Base-by-base conservation (phyloP, 2,888 invertebrate genomes). In the Lasioglossum leucozonium region DNA sequence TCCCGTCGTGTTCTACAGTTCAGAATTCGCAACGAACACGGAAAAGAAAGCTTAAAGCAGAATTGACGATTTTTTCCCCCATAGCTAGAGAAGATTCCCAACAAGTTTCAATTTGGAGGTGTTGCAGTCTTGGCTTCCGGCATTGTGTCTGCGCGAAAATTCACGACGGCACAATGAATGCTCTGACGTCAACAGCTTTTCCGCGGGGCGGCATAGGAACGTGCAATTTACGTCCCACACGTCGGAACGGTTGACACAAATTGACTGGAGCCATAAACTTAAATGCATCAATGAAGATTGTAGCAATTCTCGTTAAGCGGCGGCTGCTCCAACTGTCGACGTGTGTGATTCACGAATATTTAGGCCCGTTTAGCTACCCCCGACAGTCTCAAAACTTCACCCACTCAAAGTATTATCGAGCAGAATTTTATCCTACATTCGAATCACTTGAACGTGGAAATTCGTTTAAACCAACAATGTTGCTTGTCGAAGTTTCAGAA, bases 161-260 rank as follows among this genome's bases (percentile, higher is more conserved):
- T 72, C 71, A 22, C 8, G 47, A n/a, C 37, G n/a, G n/a, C n/a
- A n/a, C 47, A 47, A 40, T 72, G 40, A 62, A 65, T n/a, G 5
- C 40, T 16, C 11, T 72, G 81, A 77, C 72, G 81, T 81, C 65
- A 65, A 77, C 30, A n/a, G 47, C 34, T 72, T 81, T 72, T 62
- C 77, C 62, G 37, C 6, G 40, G 47, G n/a, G 16, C 34, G 16
- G 58, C 2, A 18, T 5, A n/a, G 30, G 47, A 51, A 77, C n/a
- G 30, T 42, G 72, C 30, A 77, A 77, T 81, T 81, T 71, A 77
- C 81, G 81, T 72, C 65, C 77, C 77, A 77, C 77, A 42, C 72
- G 72, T 65, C 55, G 51, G 11, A 18, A 40, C 40, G 34, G 81
- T 81, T 81, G 72, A 77, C 77, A 81, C 58, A 42, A 81, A 77